phyloP scores from a whole-genome alignment of 2,797 vertebrate genomes.

The Poeciliopsis infans region DNA sequence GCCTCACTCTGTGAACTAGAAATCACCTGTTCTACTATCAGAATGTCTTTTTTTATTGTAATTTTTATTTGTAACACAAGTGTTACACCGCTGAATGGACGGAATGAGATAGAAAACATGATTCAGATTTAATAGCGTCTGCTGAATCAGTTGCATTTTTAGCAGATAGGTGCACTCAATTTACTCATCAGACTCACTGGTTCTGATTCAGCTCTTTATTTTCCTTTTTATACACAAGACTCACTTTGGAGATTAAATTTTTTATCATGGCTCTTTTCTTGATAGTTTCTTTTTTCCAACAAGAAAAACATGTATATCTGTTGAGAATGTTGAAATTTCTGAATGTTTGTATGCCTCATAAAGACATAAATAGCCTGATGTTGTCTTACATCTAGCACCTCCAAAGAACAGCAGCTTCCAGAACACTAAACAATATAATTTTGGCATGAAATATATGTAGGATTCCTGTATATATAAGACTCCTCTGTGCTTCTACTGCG shows the following conservation, averaged over 20 bases:
- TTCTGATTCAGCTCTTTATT: constrained; percentile 48
- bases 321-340: constrained; percentile 33
- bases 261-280: neutral
- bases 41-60: constrained; percentile 4
- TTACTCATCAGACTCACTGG: constrained; percentile 54
- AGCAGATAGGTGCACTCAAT: constrained; percentile 57
- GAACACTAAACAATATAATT: neutral
- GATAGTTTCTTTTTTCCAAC: constrained; percentile 21
- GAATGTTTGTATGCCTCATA: constrained; percentile 3
- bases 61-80: constrained; percentile 24
- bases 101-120: constrained; percentile 13
- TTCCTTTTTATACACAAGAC: constrained; percentile 8
- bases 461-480: constrained; percentile 32
- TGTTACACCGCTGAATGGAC: constrained; percentile 26
- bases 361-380: constrained; percentile 3
- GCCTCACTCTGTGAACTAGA: constrained; percentile 35
- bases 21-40: constrained; percentile 22
- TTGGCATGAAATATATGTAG: neutral
- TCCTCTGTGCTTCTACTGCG: constrained; percentile 58
- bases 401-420: neutral
- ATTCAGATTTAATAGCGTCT: constrained; percentile 24
- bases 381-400: constrained; percentile 18
- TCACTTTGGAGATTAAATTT: constrained; percentile 17
- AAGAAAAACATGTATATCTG: constrained; percentile 32
- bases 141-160: constrained; percentile 39